These are phyloP conservation scores for Zoanthus gigantus DNA, from an alignment of 92 coral and sea anemone species.

Conservation along the genomic window DNA sequence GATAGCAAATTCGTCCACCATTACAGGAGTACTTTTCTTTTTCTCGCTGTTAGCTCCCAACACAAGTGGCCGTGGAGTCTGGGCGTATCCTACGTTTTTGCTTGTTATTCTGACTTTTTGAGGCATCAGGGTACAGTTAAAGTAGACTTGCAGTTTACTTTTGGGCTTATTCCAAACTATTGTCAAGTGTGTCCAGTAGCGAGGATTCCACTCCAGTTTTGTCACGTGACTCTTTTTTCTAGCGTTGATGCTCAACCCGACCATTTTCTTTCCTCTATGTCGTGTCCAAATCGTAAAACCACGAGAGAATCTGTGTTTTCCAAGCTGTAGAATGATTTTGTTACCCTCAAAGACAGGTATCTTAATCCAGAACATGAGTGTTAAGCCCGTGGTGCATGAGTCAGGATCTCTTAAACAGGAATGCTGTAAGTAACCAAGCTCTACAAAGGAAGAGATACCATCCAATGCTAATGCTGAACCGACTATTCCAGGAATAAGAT, in stretches of 20 bases:
- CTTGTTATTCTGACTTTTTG: not conserved
- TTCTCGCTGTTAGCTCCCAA: constrained; percentile 91
- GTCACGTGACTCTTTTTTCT: constrained; percentile 41
- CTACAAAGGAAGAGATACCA: constrained; percentile 65
- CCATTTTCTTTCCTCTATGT: constrained; percentile 45
- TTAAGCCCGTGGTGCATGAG: constrained; percentile 77
- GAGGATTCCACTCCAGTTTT: constrained; percentile 62
- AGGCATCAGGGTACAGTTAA: constrained; percentile 76
- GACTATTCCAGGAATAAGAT: constrained; percentile 78
- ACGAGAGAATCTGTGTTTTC: constrained; percentile 77
- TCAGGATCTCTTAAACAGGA: constrained; percentile 82
- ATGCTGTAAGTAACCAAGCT: constrained; percentile 72
- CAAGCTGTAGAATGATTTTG: constrained; percentile 86
- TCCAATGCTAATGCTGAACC: constrained; percentile 83
- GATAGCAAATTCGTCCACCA: constrained; percentile 94
- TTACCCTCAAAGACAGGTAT: constrained; percentile 74
- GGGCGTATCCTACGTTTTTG: not conserved
- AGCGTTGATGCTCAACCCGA: constrained; percentile 75
- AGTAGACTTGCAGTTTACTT: constrained; percentile 61
- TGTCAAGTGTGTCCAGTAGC: constrained; percentile 85
- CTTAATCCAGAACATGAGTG: constrained; percentile 88
- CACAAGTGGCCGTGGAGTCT: constrained; percentile 37
- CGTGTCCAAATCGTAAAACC: constrained; percentile 92
- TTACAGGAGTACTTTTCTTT: constrained; percentile 71
- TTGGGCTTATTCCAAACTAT: constrained; percentile 70